Base-by-base conservation (phyloP, 2,113 vertebrate genomes). In the Mesoclemmys tuberculata region DNA sequence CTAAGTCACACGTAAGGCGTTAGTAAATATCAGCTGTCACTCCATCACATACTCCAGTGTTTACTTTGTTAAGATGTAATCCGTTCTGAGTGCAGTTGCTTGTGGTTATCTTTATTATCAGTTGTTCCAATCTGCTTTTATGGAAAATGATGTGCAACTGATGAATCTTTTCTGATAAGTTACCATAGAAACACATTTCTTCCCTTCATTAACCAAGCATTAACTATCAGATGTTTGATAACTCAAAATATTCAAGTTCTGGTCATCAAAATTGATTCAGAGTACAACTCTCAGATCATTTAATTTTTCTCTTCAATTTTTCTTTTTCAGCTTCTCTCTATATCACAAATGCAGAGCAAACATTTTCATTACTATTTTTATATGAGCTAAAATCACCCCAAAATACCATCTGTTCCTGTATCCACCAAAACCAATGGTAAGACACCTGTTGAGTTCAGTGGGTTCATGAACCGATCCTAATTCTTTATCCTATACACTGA, bases 41-140 rank as follows among this genome's bases (percentile, higher is more conserved):
- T 94, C 35, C 75, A 56, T 85, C 79, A 3, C 29, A 75, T 78
- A 31, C 2, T 46, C 48, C 61, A 80, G 29, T 97, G 95, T 98
- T 98, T 95, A 98, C 96, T 97, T 93, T 96, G 90, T 93, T 95
- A 93, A 80, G 81, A 81, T 6, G 49, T 95, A 95, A 95, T 85
- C 87, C 79, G 91, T 96, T 93, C 94, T 92, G 90, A 97, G 94
- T 90, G 81, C 82, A 79, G 97, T 97, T 96, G 90, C 26, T 90
- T 90, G 58, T 95, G 80, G 95, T 95, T 94, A 88, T 44, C 78
- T 93, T 96, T 98, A 71, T 92, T 94, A 97, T 96, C 91, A 89
- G 87, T 78, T 95, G 83, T 95, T 85, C 55, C 56, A 75, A 3
- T 93, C 80, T 79, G 89, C 77, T 92, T 94, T 97, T 96, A 85